Conservation (phyloP, 2,888 invertebrate genomes). For the Xestia rhomboidea region DNA sequence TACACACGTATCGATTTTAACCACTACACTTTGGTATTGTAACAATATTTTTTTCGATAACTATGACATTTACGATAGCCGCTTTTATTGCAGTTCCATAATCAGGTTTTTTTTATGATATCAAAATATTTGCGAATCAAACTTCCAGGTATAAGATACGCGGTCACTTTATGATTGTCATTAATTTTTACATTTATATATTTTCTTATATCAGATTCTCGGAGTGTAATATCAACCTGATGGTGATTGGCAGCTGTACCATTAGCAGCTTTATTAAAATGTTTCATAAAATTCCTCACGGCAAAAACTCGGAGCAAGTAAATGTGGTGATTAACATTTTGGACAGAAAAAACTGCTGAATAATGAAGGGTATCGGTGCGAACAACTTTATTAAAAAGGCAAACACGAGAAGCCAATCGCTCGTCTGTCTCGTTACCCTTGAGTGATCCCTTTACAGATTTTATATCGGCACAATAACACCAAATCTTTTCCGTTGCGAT, state of each 20-base stretch:
- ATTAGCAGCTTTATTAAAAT: conserved; percentile 83
- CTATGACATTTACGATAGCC: conserved; percentile 80
- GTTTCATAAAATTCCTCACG: conserved; percentile 77
- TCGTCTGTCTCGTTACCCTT: conserved; percentile 80
- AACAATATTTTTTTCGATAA: conserved; percentile 66
- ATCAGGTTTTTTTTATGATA: conserved; percentile 75
- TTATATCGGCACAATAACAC: conserved; percentile 73
- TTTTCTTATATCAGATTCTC: conserved; percentile 68
- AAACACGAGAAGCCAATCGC: conserved; percentile 79
- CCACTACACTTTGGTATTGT: conserved; percentile 58
- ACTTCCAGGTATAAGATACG: conserved; percentile 67
- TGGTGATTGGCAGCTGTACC: conserved; percentile 78
- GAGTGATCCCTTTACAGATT: conserved; percentile 74
- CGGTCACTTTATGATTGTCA: conserved; percentile 74
- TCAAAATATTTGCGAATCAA: conserved; percentile 70
- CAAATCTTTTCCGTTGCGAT: conserved; percentile 69
- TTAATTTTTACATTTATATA: conserved; percentile 70
- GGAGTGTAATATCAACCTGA: conserved; percentile 73
- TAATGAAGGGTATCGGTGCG: conserved; percentile 84
- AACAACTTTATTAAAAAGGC: conserved; percentile 86
- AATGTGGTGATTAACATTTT: conserved; percentile 85
- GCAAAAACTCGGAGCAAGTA: conserved; percentile 77
- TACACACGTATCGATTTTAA: conserved; percentile 80
- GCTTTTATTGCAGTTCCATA: conserved; percentile 77
- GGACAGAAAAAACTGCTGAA: conserved; percentile 78